These are phyloP conservation scores for Melanostigma gelatinosum DNA, from an alignment of 2,113 vertebrate genomes.

Conservation along the genomic window DNA sequence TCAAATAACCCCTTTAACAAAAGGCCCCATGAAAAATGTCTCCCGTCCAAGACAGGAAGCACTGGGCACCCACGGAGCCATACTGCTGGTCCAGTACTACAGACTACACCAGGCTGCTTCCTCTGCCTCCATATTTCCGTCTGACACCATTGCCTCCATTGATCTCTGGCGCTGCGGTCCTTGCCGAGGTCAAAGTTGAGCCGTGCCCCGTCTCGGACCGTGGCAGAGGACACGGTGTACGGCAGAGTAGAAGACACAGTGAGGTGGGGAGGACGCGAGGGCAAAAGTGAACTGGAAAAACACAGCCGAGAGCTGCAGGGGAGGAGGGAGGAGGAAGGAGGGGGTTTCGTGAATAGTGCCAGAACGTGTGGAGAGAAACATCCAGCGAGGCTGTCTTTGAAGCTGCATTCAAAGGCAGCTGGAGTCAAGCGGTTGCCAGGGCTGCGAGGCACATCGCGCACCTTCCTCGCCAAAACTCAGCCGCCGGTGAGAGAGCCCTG, in stretches of 20 bases:
- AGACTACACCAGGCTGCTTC: conserved; percentile 24
- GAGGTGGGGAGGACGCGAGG: conserved; percentile 52
- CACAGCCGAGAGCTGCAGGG: conserved; percentile 50
- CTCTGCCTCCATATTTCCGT: conserved; percentile 36
- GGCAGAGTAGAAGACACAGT: conserved; percentile 55
- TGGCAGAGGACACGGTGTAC: conserved; percentile 49
- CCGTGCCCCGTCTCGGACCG: conserved; percentile 21
- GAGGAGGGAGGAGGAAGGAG: conserved; percentile 10
- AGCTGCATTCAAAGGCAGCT: conserved; percentile 81
- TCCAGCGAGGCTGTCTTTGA: conserved; percentile 77
- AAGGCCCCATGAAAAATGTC: background rate
- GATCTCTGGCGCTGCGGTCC: conserved; percentile 56
- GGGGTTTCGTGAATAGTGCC: conserved; percentile 55
- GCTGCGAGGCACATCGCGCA: conserved; percentile 66
- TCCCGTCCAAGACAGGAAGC: conserved; percentile 5
- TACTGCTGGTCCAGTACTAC: background rate
- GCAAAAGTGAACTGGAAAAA: conserved; percentile 56
- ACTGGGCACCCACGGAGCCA: conserved; percentile 8
- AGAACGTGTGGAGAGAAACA: conserved; percentile 69
- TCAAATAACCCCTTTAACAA: background rate
- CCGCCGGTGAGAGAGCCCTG: conserved; percentile 55
- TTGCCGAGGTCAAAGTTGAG: conserved; percentile 68
- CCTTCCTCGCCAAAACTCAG: conserved; percentile 65
- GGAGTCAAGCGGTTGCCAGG: conserved; percentile 77
- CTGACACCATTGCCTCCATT: conserved; percentile 51